Evolutionary conservation across 1,140 invertebrate genomes (phyloP).

Genomic region (Drosophila oshimai): DNA sequence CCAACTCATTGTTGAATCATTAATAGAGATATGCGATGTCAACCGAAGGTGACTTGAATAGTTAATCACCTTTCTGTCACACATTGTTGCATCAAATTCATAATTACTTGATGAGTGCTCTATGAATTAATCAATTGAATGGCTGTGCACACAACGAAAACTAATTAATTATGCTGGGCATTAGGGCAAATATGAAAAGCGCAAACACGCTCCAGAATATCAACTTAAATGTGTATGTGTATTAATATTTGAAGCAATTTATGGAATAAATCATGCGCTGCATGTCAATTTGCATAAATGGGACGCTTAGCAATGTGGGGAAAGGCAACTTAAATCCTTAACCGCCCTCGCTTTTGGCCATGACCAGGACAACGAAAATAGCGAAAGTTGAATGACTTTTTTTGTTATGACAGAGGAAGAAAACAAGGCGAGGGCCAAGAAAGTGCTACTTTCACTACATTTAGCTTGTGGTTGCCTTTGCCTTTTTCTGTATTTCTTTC

Average conservation of each 20-base stretch:
- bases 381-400: slow-evolving; percentile 74
- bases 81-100: slow-evolving; percentile 19
- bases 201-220: neutral
- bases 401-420: slow-evolving; percentile 29
- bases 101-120: slow-evolving; percentile 19
- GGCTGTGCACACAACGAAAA: neutral
- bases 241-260: slow-evolving; percentile 49
- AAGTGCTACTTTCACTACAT: slow-evolving; percentile 64
- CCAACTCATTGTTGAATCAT: slow-evolving; percentile 28
- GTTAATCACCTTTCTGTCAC: neutral
- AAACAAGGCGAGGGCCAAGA: slow-evolving; percentile 4
- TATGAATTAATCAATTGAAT: slow-evolving; percentile 33
- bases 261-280: slow-evolving; percentile 52
- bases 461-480: slow-evolving; percentile 44
- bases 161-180: slow-evolving; percentile 52
- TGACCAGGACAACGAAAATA: slow-evolving; percentile 37
- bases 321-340: neutral
- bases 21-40: neutral
- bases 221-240: slow-evolving; percentile 23
- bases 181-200: slow-evolving; percentile 7
- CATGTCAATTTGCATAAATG: slow-evolving; percentile 63
- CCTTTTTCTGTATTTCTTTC: neutral
- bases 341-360: neutral
- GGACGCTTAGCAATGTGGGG: slow-evolving; percentile 7
- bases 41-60: neutral